A percentile compares a stretch with the other conserved stretches of the same genome.
Evolutionary conservation across 2,113 vertebrate species (phyloP).

Genomic region (Catharus minimus): DNA sequence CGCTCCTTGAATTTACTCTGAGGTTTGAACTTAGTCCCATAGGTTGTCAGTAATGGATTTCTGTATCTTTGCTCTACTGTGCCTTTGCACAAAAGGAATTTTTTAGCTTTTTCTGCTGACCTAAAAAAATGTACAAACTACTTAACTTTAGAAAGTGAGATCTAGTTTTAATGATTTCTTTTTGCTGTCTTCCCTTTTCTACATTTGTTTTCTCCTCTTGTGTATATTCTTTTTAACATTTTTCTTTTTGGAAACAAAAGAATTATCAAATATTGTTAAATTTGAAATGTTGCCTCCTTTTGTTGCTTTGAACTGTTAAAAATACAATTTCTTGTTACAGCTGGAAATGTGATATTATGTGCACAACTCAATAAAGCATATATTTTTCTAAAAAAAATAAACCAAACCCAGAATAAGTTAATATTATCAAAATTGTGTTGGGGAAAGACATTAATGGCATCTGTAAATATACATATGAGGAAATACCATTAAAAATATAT

Average conservation of each 20-base stretch:
- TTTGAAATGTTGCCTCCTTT: background rate
- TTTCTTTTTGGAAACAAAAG: background rate
- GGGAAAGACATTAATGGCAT: background rate
- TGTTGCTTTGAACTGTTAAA: conserved; percentile 40
- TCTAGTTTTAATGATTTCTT: background rate
- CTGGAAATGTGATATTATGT: conserved; percentile 31
- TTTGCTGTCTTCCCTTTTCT: background rate
- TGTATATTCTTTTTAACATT: background rate
- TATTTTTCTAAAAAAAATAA: conserved; percentile 39
- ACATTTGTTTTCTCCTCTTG: background rate
- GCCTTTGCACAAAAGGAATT: background rate
- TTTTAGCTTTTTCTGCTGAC: background rate
- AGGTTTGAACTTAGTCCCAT: conserved; percentile 21
- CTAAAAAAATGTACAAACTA: background rate
- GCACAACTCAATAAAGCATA: conserved; percentile 42
- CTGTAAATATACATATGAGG: background rate
- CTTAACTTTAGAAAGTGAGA: background rate
- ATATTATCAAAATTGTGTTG: background rate
- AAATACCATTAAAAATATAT: background rate
- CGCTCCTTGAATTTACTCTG: background rate
- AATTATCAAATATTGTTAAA: background rate
- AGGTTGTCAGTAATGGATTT: background rate
- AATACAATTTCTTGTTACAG: conserved; percentile 19
- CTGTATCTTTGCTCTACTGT: background rate
- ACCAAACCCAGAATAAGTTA: conserved; percentile 14